Percentiles rank a stretch among this genome's conserved stretches.
Evolutionary conservation across 2,888 invertebrate species (phyloP).

Genomic region (Noctua janthina): DNA sequence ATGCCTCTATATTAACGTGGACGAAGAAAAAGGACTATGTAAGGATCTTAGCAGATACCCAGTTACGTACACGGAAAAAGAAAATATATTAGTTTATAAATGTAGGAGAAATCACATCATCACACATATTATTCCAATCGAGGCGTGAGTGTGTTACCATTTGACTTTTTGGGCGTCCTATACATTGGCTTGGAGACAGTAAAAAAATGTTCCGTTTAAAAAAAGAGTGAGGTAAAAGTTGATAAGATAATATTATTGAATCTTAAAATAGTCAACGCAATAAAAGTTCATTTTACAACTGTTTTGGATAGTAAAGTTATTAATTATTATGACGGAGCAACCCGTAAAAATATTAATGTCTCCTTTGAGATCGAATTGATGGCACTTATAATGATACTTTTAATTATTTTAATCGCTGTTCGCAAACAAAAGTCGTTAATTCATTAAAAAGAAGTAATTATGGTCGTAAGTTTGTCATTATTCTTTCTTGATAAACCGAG

Average conservation of each 20-base stretch:
- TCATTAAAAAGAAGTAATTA: constrained; percentile 87
- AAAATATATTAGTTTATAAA: too few species aligned
- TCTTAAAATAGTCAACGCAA: constrained; percentile 36
- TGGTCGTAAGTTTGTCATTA: constrained; percentile 71
- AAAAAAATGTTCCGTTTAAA: background rate
- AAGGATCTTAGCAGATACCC: background rate
- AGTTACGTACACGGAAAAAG: too few species aligned
- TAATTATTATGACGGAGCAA: constrained; percentile 81
- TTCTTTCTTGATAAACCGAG: constrained; percentile 67
- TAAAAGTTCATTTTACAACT: constrained; percentile 72
- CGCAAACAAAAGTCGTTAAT: constrained; percentile 87
- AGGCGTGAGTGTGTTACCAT: background rate
- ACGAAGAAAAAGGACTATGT: background rate
- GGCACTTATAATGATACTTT: constrained; percentile 89
- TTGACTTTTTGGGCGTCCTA: background rate
- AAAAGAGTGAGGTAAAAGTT: background rate
- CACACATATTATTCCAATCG: too few species aligned
- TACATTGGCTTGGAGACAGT: background rate
- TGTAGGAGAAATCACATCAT: background rate
- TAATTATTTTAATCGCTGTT: constrained; percentile 89
- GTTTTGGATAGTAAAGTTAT: constrained; percentile 79
- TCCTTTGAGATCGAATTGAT: constrained; percentile 88
- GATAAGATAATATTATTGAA: constrained; percentile 24
- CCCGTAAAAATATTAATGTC: constrained; percentile 87
- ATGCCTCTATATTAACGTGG: background rate